These are phyloP conservation scores for Hemicentrotus pulcherrimus DNA, from an alignment of 35 echinoderm and acorn worm species.

Conservation along the genomic window DNA sequence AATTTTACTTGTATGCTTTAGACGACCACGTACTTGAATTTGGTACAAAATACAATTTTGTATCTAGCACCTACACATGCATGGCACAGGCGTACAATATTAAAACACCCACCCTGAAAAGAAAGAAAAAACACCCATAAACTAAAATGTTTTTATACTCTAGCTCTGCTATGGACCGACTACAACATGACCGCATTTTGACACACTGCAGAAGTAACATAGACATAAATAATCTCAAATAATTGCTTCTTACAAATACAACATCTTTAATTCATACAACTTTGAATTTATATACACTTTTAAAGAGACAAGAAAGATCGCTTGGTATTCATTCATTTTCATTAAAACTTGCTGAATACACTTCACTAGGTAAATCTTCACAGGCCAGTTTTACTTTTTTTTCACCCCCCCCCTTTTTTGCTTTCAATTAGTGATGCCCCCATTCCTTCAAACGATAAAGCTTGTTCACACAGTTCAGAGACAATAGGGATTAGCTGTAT, in stretches of 20 bases:
- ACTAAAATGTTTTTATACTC: neutral
- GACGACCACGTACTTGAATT: neutral
- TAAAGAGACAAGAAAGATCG: neutral
- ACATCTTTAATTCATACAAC: neutral
- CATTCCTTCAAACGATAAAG: too few species aligned
- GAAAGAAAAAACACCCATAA: neutral
- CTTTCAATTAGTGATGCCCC: too few species aligned
- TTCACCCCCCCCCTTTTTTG: too few species aligned
- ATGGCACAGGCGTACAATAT: neutral
- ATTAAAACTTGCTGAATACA: neutral
- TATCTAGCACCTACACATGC: neutral
- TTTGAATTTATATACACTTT: neutral
- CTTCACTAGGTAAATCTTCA: neutral
- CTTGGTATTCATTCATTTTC: neutral
- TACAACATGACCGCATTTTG: neutral
- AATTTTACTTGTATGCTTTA: neutral
- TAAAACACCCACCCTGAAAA: neutral
- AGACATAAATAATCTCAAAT: conserved; percentile 14
- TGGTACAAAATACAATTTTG: neutral
- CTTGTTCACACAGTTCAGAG: too few species aligned
- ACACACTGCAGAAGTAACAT: neutral
- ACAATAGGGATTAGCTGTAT: too few species aligned
- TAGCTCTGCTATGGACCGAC: neutral
- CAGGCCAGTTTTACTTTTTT: neutral
- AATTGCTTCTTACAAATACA: neutral